Conservation (phyloP, 2,797 vertebrate species). For the Glossophaga mutica region DNA sequence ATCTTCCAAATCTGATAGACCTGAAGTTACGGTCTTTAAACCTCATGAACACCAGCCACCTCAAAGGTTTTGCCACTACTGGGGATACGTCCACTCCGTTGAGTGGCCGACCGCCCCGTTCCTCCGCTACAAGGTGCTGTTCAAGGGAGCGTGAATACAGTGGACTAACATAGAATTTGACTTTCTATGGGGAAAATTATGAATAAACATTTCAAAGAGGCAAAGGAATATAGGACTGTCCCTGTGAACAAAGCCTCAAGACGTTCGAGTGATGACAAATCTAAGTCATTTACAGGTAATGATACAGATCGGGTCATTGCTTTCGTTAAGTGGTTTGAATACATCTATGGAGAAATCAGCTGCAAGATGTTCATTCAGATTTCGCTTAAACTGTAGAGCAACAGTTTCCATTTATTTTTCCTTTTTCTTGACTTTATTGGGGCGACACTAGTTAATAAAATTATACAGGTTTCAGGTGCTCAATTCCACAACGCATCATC, state of each 20-base stretch:
- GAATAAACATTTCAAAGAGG: constrained; percentile 87
- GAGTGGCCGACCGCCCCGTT: background rate
- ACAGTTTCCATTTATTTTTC: background rate
- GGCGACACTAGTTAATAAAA: background rate
- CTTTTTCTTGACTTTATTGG: background rate
- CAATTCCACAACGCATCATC: background rate
- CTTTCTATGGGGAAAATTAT: constrained; percentile 84
- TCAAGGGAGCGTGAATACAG: constrained; percentile 80
- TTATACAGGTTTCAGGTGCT: background rate
- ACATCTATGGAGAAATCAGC: background rate
- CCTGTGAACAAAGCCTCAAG: constrained; percentile 83
- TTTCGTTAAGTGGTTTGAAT: background rate
- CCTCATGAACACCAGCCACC: constrained; percentile 65
- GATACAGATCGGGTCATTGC: background rate
- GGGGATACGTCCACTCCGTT: background rate
- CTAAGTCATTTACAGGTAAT: constrained; percentile 65
- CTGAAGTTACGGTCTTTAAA: constrained; percentile 70
- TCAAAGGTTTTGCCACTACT: constrained; percentile 73
- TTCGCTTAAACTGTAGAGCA: constrained; percentile 79
- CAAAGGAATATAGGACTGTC: constrained; percentile 85
- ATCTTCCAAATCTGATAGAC: constrained; percentile 73
- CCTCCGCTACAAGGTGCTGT: constrained; percentile 76
- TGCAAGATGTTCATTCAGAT: constrained; percentile 81
- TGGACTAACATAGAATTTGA: constrained; percentile 79
- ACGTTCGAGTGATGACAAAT: constrained; percentile 81